A percentile compares a stretch with the other conserved stretches of the same genome.
These are phyloP conservation scores for Macaria liturata DNA, from an alignment of 2,888 invertebrate genomes.

Conservation along the genomic window DNA sequence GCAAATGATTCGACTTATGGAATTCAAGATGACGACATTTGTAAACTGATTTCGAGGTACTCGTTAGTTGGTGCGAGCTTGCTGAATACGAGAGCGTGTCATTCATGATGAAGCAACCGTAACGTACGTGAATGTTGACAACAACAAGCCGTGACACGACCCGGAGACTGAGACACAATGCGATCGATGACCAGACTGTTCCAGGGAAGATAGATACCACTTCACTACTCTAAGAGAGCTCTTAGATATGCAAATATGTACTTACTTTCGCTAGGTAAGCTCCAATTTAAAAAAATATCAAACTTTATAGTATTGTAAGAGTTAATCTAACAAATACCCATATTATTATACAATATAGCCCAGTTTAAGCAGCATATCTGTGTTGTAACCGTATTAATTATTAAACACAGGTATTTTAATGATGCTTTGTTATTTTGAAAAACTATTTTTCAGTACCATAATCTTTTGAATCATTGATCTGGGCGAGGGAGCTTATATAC, in stretches of 20 bases:
- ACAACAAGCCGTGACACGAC: conserved; percentile 52
- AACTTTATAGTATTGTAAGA: too few relatives aligned
- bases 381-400: too few relatives aligned
- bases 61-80: conserved; percentile 72
- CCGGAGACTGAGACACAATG: conserved; percentile 39
- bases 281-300: too few relatives aligned
- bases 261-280: too few relatives aligned
- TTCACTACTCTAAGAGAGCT: background rate
- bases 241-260: too few relatives aligned
- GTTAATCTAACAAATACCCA: too few relatives aligned
- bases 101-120: conserved; percentile 76
- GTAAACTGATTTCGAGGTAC: conserved; percentile 78
- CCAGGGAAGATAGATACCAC: background rate
- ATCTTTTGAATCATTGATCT: too few relatives aligned
- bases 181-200: conserved; percentile 37
- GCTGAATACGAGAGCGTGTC: conserved; percentile 78
- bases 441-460: too few relatives aligned
- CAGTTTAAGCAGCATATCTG: too few relatives aligned
- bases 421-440: too few relatives aligned
- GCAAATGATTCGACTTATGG: conserved; percentile 67
- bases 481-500: conserved; percentile 36
- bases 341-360: too few relatives aligned
- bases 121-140: conserved; percentile 70
- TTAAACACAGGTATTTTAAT: too few relatives aligned
- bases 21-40: conserved; percentile 75